Percentiles rank a stretch among this genome's conserved stretches.
Evolutionary conservation across 1,140 invertebrate species (phyloP).

Genomic region (Linepithema humile): DNA sequence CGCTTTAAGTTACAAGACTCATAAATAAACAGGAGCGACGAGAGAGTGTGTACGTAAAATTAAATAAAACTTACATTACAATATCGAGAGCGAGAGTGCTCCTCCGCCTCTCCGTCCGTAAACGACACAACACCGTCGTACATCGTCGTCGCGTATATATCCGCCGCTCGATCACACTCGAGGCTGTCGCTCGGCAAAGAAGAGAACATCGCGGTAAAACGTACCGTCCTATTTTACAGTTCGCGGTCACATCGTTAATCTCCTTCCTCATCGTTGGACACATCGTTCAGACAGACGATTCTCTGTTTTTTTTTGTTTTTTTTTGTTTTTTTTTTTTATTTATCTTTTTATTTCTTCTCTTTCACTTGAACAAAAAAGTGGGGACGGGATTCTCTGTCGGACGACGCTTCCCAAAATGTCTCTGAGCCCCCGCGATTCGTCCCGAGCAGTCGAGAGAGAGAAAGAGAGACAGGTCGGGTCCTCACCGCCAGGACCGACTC

Average conservation of each 20-base stretch:
- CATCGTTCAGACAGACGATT: conserved; percentile 1
- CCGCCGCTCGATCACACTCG: conserved; percentile 39
- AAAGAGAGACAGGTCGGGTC: neutral
- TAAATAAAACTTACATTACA: conserved; percentile 56
- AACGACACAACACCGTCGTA: conserved; percentile 30
- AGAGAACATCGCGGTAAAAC: conserved; percentile 25
- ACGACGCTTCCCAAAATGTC: conserved; percentile 50
- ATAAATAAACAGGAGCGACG: conserved; percentile 41
- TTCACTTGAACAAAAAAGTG: conserved; percentile 40
- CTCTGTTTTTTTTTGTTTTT: too few relatives aligned
- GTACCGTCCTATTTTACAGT: conserved; percentile 1
- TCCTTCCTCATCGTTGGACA: conserved; percentile 3
- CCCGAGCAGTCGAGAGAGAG: conserved; percentile 34
- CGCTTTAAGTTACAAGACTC: conserved; percentile 38
- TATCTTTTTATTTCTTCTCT: neutral
- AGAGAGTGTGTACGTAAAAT: conserved; percentile 16
- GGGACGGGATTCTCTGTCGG: conserved; percentile 39
- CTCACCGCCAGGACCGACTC: neutral
- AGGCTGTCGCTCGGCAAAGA: conserved; percentile 35
- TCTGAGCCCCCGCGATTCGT: conserved; percentile 48
- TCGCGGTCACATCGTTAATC: conserved; percentile 26
- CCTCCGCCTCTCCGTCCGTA: conserved; percentile 37
- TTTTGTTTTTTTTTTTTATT: conserved; percentile 3
- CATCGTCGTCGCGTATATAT: conserved; percentile 21
- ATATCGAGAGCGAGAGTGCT: conserved; percentile 41